Evolutionary conservation across 2,888 invertebrate species (phyloP).

Genomic region (Dicycla oo): DNA sequence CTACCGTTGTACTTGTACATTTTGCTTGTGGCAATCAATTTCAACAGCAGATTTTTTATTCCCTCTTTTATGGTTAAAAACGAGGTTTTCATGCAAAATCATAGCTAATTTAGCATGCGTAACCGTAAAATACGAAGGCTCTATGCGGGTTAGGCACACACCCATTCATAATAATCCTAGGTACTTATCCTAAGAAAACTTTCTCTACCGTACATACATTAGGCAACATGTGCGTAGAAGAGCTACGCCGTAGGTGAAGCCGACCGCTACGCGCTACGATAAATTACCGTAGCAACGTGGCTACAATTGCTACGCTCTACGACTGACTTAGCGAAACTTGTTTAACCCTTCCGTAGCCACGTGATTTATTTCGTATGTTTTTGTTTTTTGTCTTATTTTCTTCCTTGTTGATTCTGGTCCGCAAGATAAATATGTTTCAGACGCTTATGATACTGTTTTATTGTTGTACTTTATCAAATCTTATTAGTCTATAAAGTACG

Average conservation of each 20-base stretch:
- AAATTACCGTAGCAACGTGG: constrained; percentile 59
- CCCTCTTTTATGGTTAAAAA: not conserved
- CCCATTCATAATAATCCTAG: constrained; percentile 50
- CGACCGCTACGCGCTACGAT: constrained; percentile 62
- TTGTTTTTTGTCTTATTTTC: constrained; percentile 55
- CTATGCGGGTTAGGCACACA: constrained; percentile 34
- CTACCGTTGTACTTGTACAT: constrained; percentile 15
- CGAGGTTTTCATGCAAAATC: not conserved
- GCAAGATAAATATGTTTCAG: constrained; percentile 44
- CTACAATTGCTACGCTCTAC: constrained; percentile 57
- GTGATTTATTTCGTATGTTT: constrained; percentile 59
- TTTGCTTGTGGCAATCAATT: not conserved
- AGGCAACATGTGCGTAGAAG: constrained; percentile 65
- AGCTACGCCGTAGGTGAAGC: constrained; percentile 65
- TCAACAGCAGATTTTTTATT: not conserved
- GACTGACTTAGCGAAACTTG: constrained; percentile 58
- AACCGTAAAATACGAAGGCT: constrained; percentile 22
- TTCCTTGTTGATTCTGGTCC: constrained; percentile 24
- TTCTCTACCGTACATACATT: constrained; percentile 62
- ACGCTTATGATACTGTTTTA: constrained; percentile 35
- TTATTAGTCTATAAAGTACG: constrained; percentile 36
- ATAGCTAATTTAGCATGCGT: constrained; percentile 8
- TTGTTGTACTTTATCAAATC: constrained; percentile 43
- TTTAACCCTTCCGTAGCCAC: constrained; percentile 49
- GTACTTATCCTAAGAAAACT: constrained; percentile 66